Evolutionary conservation across 2,888 invertebrate species (phyloP), one percentile per base, ranked within the genome.

Genomic region (Pristionchus exspectatus): DNA sequence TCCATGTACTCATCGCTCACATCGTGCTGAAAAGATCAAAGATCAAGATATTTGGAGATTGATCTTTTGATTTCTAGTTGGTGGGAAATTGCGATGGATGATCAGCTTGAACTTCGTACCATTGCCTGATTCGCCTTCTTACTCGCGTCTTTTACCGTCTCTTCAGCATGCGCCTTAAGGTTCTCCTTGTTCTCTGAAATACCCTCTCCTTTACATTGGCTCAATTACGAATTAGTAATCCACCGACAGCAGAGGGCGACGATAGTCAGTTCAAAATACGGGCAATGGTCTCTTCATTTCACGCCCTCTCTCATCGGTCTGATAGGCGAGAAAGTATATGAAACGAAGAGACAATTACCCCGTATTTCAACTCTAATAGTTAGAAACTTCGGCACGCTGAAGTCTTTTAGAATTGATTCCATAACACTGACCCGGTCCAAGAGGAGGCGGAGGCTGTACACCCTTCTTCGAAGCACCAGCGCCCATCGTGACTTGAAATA

Each of bases 131-230:
- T 74, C 27, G 74, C 74, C 38, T 74, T 74, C 44, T 44, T 44
- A 27, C 74, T 74, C 38, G 74, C 74, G 44, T 74, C 74, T 24
- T 44, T 38, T 4, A 44, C 74, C 24, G 74, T 38, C 74, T 38
- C 74, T 4, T 74, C 27, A 18, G 44, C 44, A 1, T 10, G 27
- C 18, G 44, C 66, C 14, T 12, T 30, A 38, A 38, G 33, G 44
- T 74, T 74, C 44, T 74, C 74, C 74, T 74, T 74, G 38, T 44
- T 30, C 21, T 74, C 74, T 74, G 74, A 74, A 74, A 18, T 74
- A 21, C 38, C 38, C 38, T 24, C 18, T 5, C 2, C 54, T 16
- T 54, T 54, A 54, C 54, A 54, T 10, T 54, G 54, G 14, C 54
- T 54, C 54, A 54, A 54, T 14, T 10, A 54, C 7, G 54, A 10